Percentiles rank a stretch among this genome's conserved stretches.
These are phyloP conservation scores for Camponotus vicinus DNA, from an alignment of 1,140 invertebrate genomes.

Conservation along the genomic window DNA sequence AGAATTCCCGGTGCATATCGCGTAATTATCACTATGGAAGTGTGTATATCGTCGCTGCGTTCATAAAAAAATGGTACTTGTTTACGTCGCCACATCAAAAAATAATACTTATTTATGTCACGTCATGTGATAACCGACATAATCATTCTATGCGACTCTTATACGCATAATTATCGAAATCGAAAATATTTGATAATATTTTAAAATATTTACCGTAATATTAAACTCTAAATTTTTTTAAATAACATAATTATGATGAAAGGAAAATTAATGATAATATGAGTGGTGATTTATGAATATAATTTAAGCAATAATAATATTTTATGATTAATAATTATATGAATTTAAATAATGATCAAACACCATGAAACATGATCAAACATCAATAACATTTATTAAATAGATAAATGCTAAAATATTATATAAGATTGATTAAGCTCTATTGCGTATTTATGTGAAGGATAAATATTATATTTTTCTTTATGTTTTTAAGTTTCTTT, in stretches of 20 bases:
- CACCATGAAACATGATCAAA: neutral
- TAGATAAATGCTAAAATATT: neutral
- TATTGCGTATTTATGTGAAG: neutral
- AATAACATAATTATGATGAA: neutral
- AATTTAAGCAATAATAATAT: neutral
- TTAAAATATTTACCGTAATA: neutral
- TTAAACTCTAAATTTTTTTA: neutral
- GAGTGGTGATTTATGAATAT: neutral
- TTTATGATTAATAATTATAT: neutral
- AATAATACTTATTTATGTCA: conserved; percentile 48
- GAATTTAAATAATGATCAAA: neutral
- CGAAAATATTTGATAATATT: conserved; percentile 40
- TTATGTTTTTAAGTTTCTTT: neutral
- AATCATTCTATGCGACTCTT: neutral
- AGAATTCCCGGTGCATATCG: conserved; percentile 9
- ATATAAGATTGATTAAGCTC: neutral
- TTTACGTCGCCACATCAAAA: conserved; percentile 35
- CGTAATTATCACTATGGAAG: conserved; percentile 22
- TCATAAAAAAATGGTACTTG: conserved; percentile 31
- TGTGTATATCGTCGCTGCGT: neutral
- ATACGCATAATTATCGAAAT: conserved; percentile 53
- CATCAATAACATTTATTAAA: neutral
- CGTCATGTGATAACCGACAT: conserved; percentile 45
- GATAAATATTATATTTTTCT: neutral
- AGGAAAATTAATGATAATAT: neutral